A percentile compares a stretch with the other conserved stretches of the same genome.
These are phyloP conservation scores for Dryas iulia DNA, from an alignment of 1,140 invertebrate genomes.

Conservation along the genomic window DNA sequence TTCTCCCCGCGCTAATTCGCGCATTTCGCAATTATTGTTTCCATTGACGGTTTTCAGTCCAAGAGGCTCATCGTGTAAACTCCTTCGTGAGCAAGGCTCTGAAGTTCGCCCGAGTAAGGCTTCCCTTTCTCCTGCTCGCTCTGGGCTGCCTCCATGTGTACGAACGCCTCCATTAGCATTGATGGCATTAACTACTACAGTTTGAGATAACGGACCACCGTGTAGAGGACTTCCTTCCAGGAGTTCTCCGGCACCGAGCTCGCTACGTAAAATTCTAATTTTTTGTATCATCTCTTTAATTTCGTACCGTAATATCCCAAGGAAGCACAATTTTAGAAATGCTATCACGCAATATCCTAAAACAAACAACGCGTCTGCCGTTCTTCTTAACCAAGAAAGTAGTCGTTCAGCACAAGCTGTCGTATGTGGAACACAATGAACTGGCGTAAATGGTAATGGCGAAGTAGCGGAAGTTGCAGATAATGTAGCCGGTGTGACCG, in stretches of 20 bases:
- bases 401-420: slow-evolving; percentile 86
- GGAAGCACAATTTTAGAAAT: slow-evolving; percentile 94
- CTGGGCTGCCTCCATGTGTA: slow-evolving; percentile 69
- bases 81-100: slow-evolving; percentile 75
- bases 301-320: slow-evolving; percentile 92
- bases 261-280: slow-evolving; percentile 84
- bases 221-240: slow-evolving; percentile 73
- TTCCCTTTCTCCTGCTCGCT: slow-evolving; percentile 78
- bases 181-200: slow-evolving; percentile 73
- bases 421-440: slow-evolving; percentile 66
- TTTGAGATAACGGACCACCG: slow-evolving; percentile 72
- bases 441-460: slow-evolving; percentile 63
- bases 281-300: slow-evolving; percentile 95
- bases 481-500: slow-evolving; percentile 81
- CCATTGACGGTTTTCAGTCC: slow-evolving; percentile 84
- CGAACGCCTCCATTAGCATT: slow-evolving; percentile 75
- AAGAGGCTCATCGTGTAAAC: slow-evolving; percentile 79
- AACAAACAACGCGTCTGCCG: slow-evolving; percentile 90
- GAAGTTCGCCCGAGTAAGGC: slow-evolving; percentile 78
- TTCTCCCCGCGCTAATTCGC: slow-evolving; percentile 79
- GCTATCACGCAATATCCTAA: slow-evolving; percentile 94
- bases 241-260: slow-evolving; percentile 75
- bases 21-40: slow-evolving; percentile 89
- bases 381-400: slow-evolving; percentile 87
- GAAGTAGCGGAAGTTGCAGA: slow-evolving; percentile 85